phyloP scores from a whole-genome alignment of 2,888 invertebrate genomes.

The Mechanitis messenoides region DNA sequence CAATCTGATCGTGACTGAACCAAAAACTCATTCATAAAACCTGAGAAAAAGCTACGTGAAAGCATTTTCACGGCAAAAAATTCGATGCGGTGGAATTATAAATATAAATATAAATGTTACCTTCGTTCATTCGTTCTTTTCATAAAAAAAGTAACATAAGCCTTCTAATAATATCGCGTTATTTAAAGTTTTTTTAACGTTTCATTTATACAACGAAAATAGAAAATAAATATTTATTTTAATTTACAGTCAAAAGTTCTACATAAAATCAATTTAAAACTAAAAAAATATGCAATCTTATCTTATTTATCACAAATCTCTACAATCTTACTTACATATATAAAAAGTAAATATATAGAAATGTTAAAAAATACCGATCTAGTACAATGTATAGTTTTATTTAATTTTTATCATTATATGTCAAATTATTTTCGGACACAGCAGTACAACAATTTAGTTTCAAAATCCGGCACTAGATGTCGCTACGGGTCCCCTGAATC shows the following conservation, averaged over 20 bases:
- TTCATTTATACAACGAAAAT: too few species aligned
- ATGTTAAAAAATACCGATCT: not conserved
- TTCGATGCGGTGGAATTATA: slow-evolving; percentile 34
- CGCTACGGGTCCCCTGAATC: slow-evolving; percentile 40
- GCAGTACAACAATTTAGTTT: slow-evolving; percentile 8
- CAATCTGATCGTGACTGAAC: slow-evolving; percentile 56
- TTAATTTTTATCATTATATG: not conserved
- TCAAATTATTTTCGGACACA: not conserved
- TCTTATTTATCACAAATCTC: not conserved
- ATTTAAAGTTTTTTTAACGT: not conserved
- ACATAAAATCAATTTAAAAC: too few species aligned
- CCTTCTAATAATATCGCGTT: not conserved
- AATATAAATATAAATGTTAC: slow-evolving; percentile 13
- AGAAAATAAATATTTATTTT: too few species aligned
- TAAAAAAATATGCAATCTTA: too few species aligned
- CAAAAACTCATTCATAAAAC: slow-evolving; percentile 50
- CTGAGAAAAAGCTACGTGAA: slow-evolving; percentile 64
- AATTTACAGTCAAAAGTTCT: too few species aligned
- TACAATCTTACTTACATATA: not conserved
- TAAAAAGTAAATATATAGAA: not conserved
- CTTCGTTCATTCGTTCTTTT: not conserved
- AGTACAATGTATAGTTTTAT: too few species aligned
- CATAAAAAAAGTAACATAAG: not conserved
- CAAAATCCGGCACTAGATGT: slow-evolving; percentile 44
- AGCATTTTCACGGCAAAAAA: slow-evolving; percentile 51